Conservation (phyloP, 2,113 vertebrate genomes). For the Dicrurus megarhynchus region DNA sequence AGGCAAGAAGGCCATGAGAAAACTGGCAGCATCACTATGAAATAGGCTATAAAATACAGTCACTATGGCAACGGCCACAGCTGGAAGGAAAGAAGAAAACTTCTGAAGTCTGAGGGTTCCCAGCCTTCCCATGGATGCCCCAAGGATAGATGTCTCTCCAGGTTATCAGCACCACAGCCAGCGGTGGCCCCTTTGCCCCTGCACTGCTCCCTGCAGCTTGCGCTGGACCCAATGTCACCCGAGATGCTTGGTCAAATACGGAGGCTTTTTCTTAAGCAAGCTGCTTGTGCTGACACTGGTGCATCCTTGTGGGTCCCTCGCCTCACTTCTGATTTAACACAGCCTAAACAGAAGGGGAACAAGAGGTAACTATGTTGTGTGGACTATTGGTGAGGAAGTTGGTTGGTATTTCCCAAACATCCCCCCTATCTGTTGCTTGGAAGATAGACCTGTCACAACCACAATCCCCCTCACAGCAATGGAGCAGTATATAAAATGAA, state of each 20-base stretch:
- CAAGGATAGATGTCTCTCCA: background rate
- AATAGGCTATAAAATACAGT: background rate
- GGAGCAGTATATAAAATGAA: background rate
- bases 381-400: background rate
- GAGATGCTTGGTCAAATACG: background rate
- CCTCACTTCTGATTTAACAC: background rate
- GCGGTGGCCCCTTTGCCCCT: background rate
- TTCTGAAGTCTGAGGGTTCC: background rate
- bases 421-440: fast-evolving
- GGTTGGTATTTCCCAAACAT: background rate
- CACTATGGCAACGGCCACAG: slow-evolving; percentile 40
- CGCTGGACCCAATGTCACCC: fast-evolving
- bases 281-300: background rate
- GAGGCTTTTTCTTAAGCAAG: background rate
- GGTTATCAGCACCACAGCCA: background rate
- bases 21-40: background rate
- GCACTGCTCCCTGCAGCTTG: background rate
- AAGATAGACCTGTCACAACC: background rate
- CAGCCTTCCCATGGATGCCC: background rate
- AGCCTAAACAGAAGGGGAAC: background rate
- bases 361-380: background rate
- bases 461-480: background rate
- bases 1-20: background rate
- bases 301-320: fast-evolving
- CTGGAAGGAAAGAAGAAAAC: background rate